Percentiles rank a stretch among this genome's conserved stretches.
These are phyloP conservation scores for Atrina japonica DNA, from an alignment of 2,888 invertebrate genomes.

Conservation along the genomic window DNA sequence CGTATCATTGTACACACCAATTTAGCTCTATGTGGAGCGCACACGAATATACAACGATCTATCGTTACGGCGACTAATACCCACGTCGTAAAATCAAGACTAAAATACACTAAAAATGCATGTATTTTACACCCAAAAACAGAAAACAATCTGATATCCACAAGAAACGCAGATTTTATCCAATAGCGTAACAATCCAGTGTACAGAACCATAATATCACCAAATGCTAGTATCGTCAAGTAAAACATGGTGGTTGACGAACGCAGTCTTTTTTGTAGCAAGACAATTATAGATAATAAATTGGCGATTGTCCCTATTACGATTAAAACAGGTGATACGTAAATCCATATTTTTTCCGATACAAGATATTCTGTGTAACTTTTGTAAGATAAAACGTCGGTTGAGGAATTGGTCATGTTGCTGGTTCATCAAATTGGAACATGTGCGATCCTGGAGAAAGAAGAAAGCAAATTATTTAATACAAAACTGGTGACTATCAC, in stretches of 20 bases:
- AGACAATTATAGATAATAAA: slow-evolving; percentile 53
- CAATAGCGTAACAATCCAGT: slow-evolving; percentile 63
- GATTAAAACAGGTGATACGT: slow-evolving; percentile 52
- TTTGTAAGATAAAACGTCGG: slow-evolving; percentile 5
- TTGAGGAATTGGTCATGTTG: slow-evolving; percentile 3
- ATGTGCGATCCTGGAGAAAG: too few relatives aligned
- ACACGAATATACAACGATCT: slow-evolving; percentile 74
- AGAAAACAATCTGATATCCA: slow-evolving; percentile 59
- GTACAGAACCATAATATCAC: slow-evolving; percentile 55
- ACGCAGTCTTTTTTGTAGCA: slow-evolving; percentile 50
- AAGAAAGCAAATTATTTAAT: too few relatives aligned
- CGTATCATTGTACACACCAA: slow-evolving; percentile 61
- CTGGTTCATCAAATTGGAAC: neutral
- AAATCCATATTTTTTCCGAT: slow-evolving; percentile 52
- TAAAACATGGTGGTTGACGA: slow-evolving; percentile 62
- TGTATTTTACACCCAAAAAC: slow-evolving; percentile 70
- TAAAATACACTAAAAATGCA: slow-evolving; percentile 72
- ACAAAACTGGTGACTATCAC: too few relatives aligned
- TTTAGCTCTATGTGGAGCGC: slow-evolving; percentile 68
- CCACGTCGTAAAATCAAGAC: slow-evolving; percentile 74
- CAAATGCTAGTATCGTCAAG: slow-evolving; percentile 54
- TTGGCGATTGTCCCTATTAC: slow-evolving; percentile 59
- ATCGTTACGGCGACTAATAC: slow-evolving; percentile 73
- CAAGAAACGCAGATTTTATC: slow-evolving; percentile 53
- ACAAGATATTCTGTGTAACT: slow-evolving; percentile 19